These are phyloP conservation scores for Chironomus tentans DNA, from an alignment of 2,888 invertebrate species.

Conservation along the genomic window DNA sequence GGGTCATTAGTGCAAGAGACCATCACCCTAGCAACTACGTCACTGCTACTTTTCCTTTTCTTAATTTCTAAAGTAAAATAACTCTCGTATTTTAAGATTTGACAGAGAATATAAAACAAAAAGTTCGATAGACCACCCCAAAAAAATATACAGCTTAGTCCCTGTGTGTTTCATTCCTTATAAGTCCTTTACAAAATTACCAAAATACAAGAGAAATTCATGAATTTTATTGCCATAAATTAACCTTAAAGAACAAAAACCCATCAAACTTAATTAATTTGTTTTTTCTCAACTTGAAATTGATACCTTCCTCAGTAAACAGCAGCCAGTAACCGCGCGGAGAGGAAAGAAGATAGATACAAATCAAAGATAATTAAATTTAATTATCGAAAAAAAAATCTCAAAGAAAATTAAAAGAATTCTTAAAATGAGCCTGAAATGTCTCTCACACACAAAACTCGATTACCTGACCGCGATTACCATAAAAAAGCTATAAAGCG, in stretches of 20 bases:
- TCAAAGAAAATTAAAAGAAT: not conserved
- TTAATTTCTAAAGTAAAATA: too few relatives aligned
- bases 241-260: not conserved
- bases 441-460: not conserved
- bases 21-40: too few relatives aligned
- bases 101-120: too few relatives aligned
- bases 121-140: too few relatives aligned
- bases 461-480: slow-evolving; percentile 1
- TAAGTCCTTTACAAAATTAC: too few relatives aligned
- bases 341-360: not conserved
- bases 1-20: too few relatives aligned
- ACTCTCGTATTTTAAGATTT: too few relatives aligned
- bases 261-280: not conserved
- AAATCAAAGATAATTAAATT: slow-evolving; percentile 9
- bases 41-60: too few relatives aligned
- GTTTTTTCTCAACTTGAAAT: not conserved
- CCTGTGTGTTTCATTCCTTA: too few relatives aligned
- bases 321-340: not conserved
- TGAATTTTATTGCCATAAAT: not conserved
- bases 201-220: not conserved
- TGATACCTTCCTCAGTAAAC: too few relatives aligned
- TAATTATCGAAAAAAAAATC: not conserved
- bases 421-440: not conserved
- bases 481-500: slow-evolving; percentile 4
- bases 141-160: too few relatives aligned